These are phyloP conservation scores for Xestobium rufovillosum DNA, from an alignment of 2,888 invertebrate species.

Conservation along the genomic window DNA sequence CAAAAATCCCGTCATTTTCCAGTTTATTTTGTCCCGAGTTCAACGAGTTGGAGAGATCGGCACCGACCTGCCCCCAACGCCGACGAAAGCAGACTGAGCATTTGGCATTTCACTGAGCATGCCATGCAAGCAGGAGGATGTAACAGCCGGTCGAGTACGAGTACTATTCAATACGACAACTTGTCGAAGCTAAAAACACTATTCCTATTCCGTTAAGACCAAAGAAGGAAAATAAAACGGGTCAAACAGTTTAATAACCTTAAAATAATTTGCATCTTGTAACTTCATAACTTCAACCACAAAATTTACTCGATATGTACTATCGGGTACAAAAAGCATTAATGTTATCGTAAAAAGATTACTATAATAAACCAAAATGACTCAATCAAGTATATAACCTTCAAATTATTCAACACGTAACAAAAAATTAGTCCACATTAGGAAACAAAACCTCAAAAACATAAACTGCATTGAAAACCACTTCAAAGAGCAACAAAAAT, in stretches of 20 bases:
- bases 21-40: too few relatives aligned
- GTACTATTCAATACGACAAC: slow-evolving; percentile 21
- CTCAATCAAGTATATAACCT: slow-evolving; percentile 2
- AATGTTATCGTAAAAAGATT: background rate
- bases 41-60: too few relatives aligned
- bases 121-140: slow-evolving; percentile 10
- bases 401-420: background rate
- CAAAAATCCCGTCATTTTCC: slow-evolving; percentile 7
- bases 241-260: slow-evolving; percentile 23
- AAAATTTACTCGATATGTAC: slow-evolving; percentile 5
- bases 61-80: too few relatives aligned
- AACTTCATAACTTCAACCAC: slow-evolving; percentile 9
- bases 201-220: slow-evolving; percentile 27
- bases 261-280: slow-evolving; percentile 15
- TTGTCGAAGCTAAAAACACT: slow-evolving; percentile 30
- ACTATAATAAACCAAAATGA: background rate
- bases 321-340: slow-evolving; percentile 5
- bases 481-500: background rate
- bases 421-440: too few relatives aligned
- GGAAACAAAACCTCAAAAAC: too few relatives aligned
- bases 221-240: slow-evolving; percentile 23
- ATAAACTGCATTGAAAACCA: too few relatives aligned
- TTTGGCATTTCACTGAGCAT: too few relatives aligned
- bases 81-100: too few relatives aligned
- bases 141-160: slow-evolving; percentile 5